phyloP scores from a whole-genome alignment of 2,113 vertebrate genomes.

The Sturnira hondurensis region DNA sequence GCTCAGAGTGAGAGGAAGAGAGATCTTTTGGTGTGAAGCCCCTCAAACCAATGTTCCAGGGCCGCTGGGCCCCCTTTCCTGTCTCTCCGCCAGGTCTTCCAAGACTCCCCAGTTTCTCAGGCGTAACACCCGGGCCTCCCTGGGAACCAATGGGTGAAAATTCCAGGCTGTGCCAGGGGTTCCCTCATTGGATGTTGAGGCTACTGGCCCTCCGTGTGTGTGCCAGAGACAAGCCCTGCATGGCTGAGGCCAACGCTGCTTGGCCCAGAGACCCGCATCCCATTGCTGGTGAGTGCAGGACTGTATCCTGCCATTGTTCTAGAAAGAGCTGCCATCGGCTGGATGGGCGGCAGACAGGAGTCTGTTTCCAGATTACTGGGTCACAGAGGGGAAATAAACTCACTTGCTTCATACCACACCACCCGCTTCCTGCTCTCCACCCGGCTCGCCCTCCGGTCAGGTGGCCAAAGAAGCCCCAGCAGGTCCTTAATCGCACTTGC shows the following conservation, averaged over 20 bases:
- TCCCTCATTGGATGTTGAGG: not conserved
- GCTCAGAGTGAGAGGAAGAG: not conserved
- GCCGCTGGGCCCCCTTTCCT: not conserved
- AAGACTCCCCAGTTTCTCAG: not conserved
- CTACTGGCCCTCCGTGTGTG: not conserved
- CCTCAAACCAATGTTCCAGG: not conserved
- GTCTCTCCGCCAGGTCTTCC: not conserved
- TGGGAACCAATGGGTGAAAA: not conserved
- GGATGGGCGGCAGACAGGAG: not conserved
- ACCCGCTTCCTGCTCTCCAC: not conserved
- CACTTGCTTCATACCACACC: not conserved
- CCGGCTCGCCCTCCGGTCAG: not conserved
- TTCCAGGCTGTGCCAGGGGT: not conserved
- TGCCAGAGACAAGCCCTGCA: not conserved
- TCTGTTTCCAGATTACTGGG: constrained; percentile 15
- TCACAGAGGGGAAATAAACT: not conserved
- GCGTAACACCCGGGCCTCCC: not conserved
- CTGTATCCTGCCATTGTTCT: constrained; percentile 55
- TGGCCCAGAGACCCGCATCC: not conserved
- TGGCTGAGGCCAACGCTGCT: not conserved
- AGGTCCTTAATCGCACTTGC: not conserved
- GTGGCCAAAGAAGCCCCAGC: not conserved
- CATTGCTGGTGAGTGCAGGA: not conserved
- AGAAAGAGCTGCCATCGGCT: not conserved
- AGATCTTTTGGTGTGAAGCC: not conserved